Base-by-base conservation (phyloP, 2,797 vertebrate genomes). In the Bovichtus diacanthus region DNA sequence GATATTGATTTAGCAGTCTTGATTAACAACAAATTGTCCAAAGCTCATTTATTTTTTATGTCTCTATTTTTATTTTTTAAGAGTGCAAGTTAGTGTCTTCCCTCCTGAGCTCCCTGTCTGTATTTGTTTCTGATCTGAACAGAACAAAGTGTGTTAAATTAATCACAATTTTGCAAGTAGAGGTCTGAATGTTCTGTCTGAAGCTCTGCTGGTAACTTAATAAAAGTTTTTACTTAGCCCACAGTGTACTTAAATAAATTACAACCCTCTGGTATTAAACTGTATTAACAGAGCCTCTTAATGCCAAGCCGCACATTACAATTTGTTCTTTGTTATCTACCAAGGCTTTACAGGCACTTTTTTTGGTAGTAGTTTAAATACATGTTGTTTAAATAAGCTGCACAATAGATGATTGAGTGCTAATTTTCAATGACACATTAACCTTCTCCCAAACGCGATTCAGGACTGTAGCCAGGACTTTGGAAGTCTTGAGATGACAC, bases 331-430 rank as follows among this genome's bases (percentile, higher is more conserved):
- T 51, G 16, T 41, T 39, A 10, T 0, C 36, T 74, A 74, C 43
- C 73, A 19, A 55, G 36, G 23, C 54, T 50, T 41, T n/a, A 58
- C 36, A 31, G 31, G 43, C 34, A 16, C 56, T 44, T n/a, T n/a
- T n/a, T n/a, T 19, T 23, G 66, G 55, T 41, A n/a, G 47, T 31
- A n/a, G n/a, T n/a, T n/a, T n/a, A n/a, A n/a, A n/a, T n/a, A 51
- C 60, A 49, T 72, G 47, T 43, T 43, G 10, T 41, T 23, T 27
- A 23, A 41, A 34, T 34, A 58, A 23, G 16, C 15, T 41, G n/a
- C 62, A 54, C 43, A 69, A 55, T 0, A n/a, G 2, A 55, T 60
- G 70, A 82, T n/a, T 85, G 75, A 19, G n/a, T 25, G 47, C 19
- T 50, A 6, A 4, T 55, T 60, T 61, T 36, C 36, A n/a, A 31